A percentile compares a stretch with the other conserved stretches of the same genome.
These are phyloP conservation scores for Drosophila mojavensis DNA, from an alignment of 1,140 invertebrate species.

Conservation along the genomic window DNA sequence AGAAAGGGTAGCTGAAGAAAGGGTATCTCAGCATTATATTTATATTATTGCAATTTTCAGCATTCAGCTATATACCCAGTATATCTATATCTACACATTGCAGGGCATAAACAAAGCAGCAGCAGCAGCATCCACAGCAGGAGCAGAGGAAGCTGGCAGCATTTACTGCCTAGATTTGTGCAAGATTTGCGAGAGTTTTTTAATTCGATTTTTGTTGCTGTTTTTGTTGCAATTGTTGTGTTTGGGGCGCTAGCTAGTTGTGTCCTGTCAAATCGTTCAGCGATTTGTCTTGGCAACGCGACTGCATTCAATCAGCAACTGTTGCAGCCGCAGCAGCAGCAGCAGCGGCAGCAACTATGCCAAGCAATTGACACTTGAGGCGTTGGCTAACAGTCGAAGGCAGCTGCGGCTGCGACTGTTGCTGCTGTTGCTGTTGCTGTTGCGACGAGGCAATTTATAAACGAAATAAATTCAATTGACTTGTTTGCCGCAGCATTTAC, in stretches of 20 bases:
- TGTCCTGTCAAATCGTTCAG: slow-evolving; percentile 72
- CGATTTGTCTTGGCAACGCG: slow-evolving; percentile 67
- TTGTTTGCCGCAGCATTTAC: slow-evolving; percentile 82
- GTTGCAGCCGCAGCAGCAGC: slow-evolving; percentile 9
- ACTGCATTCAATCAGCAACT: slow-evolving; percentile 45
- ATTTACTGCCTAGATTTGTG: slow-evolving; percentile 30
- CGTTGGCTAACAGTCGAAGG: slow-evolving; percentile 41
- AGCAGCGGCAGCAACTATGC: slow-evolving; percentile 9
- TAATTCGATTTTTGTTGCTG: not conserved
- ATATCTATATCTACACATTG: not conserved
- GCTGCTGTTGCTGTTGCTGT: slow-evolving; percentile 22
- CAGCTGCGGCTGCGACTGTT: slow-evolving; percentile 17
- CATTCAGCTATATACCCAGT: not conserved
- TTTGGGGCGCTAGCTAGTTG: not conserved
- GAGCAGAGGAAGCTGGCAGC: slow-evolving; percentile 11
- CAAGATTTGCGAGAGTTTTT: slow-evolving; percentile 34
- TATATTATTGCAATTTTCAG: not conserved
- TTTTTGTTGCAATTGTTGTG: not conserved
- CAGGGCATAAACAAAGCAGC: slow-evolving; percentile 9
- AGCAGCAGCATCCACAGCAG: not conserved
- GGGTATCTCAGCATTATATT: no score
- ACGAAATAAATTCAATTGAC: slow-evolving; percentile 83
- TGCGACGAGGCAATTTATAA: slow-evolving; percentile 74
- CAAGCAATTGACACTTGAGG: slow-evolving; percentile 71
- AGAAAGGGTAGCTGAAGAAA: no score